Evolutionary conservation across 2,888 invertebrate species (phyloP).

Genomic region (Palloptera scutellata): DNA sequence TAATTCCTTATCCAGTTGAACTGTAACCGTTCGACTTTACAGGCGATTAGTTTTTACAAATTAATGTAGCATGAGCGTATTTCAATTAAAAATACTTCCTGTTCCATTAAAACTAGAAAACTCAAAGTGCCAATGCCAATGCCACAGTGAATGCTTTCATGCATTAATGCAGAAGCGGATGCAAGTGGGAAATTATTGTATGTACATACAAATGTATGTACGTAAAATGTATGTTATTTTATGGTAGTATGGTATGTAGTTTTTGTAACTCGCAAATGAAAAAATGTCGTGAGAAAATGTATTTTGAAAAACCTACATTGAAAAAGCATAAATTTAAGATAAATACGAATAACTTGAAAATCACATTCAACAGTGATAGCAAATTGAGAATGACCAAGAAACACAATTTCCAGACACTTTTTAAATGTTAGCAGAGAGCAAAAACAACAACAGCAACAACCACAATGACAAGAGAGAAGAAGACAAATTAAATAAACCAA

Average conservation of each 20-base stretch:
- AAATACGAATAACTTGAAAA: conserved; percentile 39
- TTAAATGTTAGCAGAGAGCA: background rate
- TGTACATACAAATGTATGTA: no score
- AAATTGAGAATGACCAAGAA: conserved; percentile 43
- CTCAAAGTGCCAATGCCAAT: background rate
- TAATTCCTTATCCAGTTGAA: no score
- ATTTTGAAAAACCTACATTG: conserved; percentile 34
- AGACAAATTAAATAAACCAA: background rate
- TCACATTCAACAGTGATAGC: conserved; percentile 35
- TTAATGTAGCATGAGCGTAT: no score
- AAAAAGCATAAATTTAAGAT: conserved; percentile 38
- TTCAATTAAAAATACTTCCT: background rate
- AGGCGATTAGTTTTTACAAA: no score
- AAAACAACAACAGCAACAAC: conserved; percentile 4
- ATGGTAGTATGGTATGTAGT: no score
- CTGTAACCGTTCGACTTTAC: no score
- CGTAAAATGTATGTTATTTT: no score
- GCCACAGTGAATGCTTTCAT: no score
- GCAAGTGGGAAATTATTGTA: no score
- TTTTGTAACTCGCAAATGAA: no score
- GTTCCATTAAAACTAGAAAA: background rate
- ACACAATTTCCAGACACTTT: conserved; percentile 40
- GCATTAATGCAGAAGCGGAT: no score
- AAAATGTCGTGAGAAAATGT: conserved; percentile 1
- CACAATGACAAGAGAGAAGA: background rate